Base-by-base conservation (phyloP, 2,888 invertebrate species). In the Dasypolia templi region DNA sequence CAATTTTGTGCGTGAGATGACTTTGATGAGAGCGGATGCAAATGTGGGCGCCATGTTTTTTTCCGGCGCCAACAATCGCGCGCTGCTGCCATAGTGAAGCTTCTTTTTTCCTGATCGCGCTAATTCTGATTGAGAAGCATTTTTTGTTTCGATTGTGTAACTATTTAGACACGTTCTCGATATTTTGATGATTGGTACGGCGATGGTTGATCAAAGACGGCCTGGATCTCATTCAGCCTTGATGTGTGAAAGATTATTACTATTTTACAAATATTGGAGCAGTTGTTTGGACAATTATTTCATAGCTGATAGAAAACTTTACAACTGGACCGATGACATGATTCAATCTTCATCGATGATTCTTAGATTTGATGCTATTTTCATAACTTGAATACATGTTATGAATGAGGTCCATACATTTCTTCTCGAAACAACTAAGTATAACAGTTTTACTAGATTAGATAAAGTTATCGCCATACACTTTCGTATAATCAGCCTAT, bases 61-160 rank as follows among this genome's bases (percentile, higher is more conserved):
- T 92, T 89, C 86, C 88, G 89, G 89, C 91, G 89, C 89, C 90
- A 90, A 92, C 92, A 91, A 91, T 92, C 72, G 77, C 88, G 88
- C 89, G 87, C 89, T 92, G 92, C 91, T 92, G 91, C 92, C 91
- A 91, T 90, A 91, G 89, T 89, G 86, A 89, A 90, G 90, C 89
- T 87, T 88, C 88, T 89, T 91, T 88, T 89, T 89, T 91, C 77
- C 82, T 81, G 80, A 91, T 92, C 89, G 89, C 86, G 86, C 92
- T 91, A 91, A 93, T 92, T 92, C 91, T 90, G 91, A 92, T 92
- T 90, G 91, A 79, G 90, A 91, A 90, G 89, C 87, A 89, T 92
- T 91, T 91, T 90, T 89, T 89, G 85, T 90, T 91, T 81, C 82
- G 86, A 88, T 91, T 89, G 85, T 89, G 73, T 82, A 88, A 89